Base-by-base conservation (phyloP, 2,888 invertebrate genomes). In the Pseudeuparius sepicola region DNA sequence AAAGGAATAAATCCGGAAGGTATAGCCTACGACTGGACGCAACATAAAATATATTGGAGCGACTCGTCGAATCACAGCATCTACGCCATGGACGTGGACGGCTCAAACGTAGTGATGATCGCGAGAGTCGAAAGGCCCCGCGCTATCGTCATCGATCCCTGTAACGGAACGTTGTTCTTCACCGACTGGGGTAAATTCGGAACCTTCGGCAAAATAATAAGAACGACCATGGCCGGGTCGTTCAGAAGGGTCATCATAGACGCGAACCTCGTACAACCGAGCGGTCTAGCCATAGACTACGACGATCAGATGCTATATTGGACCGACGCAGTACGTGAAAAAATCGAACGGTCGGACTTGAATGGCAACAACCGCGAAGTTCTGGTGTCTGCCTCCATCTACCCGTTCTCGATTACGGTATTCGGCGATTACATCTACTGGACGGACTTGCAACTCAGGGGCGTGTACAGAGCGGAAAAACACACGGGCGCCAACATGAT, bases 1-100 rank as follows among this genome's bases (percentile, higher is more conserved):
- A n/a, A n/a, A n/a, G 83, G 85, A 13, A 87, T 90, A 34, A 90
- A 89, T 61, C 90, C 92, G 0, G 90, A 92, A 60, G 90, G 92
- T 3, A 84, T 93, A 42, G 88, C 92, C 0, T 92, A 93, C 56
- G 97, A 98, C 56, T 98, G 97, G 97, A 89, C 96, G 0, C 90
- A 90, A 48, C 86, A 87, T 57, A 96, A 94, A 60, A 77, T 98
- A 20, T 97, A 96, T 60, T 98, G 94, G 93, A 92, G 96, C 0
- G 97, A 97, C 54, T 89, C 90, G 15, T 83, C 86, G 0, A 92
- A 93, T 50, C 89, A 88, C 51, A 87, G 88, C 7, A 92, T 94
- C 36, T 93, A 92, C 53, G 86, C 93, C 0, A 89, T 96, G 86
- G 90, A 93, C 55, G 64, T 87, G 13, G 88, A 92, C 53, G 88